Evolutionary conservation across 2,797 vertebrate genomes (phyloP), one percentile per base, ranked within the genome.

Genomic region (Sardinella longiceps): DNA sequence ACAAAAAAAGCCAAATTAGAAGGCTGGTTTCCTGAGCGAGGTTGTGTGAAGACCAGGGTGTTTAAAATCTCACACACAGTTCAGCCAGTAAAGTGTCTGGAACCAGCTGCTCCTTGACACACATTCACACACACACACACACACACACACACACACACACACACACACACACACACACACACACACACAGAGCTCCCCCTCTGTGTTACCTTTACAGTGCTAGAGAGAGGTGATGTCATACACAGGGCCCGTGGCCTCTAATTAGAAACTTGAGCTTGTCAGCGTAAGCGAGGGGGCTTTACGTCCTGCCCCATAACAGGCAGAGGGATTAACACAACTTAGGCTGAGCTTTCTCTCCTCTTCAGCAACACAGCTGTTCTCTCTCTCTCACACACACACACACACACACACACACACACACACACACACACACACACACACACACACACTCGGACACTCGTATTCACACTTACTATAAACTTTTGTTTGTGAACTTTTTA

Each of bases 151-250:
- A 81, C 11, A 70, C 63, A 70, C 63, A 37, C 30, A 70, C 28
- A 30, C 12, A 66, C 4, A 74, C 66, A 74, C 66, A 74, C 66
- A 74, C 63, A 70, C 63, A 70, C 18, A 81, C 11, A 37, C 84
- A 83, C 11, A 56, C 82, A 66, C 60, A 83, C 48, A 81, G 28
- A 82, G 60, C 83, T 84, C 82, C 83, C 83, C 46, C 46, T 6
- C 12, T 84, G 66, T 70, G 86, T 84, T 88, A 85, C 84, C 85
- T 86, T 48, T 10, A 63, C 6, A 85, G 77, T 77, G 88, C 90
- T 87, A 85, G 84, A 87, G 92, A 86, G 12, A 88, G 89, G 87
- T 94, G 94, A 95, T 94, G 93, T 95, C 95, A 95, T 90, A 90
- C 86, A 80, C 89, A 89, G 89, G 90, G 85, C 82, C 89, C 86